Conservation (phyloP, 2,888 invertebrate genomes). For the Sipha maydis region DNA sequence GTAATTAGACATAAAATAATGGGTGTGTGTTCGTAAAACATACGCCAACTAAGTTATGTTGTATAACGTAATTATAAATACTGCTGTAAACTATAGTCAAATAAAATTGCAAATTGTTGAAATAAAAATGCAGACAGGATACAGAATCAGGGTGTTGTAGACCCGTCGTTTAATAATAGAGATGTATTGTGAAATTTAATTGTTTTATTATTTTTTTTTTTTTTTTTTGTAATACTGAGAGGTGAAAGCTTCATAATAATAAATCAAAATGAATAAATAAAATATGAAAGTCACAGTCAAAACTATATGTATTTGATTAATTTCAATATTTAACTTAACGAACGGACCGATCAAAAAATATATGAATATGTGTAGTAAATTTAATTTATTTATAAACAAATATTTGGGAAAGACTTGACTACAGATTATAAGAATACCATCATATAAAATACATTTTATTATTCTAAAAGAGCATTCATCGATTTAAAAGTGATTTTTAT, state of each 20-base stretch:
- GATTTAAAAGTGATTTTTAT: too few species aligned
- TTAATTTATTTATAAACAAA: too few species aligned
- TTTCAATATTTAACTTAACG: too few species aligned
- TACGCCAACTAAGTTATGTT: background rate
- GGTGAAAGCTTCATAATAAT: background rate
- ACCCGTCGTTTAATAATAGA: background rate
- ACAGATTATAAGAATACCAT: too few species aligned
- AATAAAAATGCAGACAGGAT: background rate
- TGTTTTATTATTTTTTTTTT: too few species aligned
- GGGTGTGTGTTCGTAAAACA: background rate
- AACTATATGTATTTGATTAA: background rate
- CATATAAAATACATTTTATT: too few species aligned
- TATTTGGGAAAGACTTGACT: too few species aligned
- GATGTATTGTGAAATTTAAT: background rate
- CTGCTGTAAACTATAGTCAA: background rate
- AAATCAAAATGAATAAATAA: background rate
- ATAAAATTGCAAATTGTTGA: background rate
- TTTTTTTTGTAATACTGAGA: too few species aligned
- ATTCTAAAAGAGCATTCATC: too few species aligned
- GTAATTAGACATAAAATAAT: background rate
- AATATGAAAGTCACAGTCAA: background rate
- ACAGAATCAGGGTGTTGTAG: background rate
- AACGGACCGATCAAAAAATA: too few species aligned
- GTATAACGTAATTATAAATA: background rate
- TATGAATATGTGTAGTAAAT: too few species aligned